A percentile compares a stretch with the other conserved stretches of the same genome.
These are phyloP conservation scores for Heliconius nattereri DNA, from an alignment of 1,140 invertebrate genomes.

Conservation along the genomic window DNA sequence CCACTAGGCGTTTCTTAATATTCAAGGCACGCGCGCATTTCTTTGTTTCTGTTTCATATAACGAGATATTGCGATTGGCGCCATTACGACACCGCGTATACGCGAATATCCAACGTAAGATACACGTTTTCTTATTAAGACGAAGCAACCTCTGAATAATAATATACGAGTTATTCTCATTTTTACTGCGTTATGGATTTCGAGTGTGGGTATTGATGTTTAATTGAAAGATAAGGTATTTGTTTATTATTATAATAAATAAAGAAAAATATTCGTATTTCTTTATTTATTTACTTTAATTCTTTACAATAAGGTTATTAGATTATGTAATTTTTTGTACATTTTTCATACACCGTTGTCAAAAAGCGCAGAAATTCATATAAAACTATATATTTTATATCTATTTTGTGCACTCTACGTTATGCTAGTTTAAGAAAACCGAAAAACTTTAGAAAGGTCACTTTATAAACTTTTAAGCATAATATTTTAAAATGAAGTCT, in stretches of 20 bases:
- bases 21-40: constrained; percentile 69
- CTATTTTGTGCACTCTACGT: background rate
- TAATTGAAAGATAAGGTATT: background rate
- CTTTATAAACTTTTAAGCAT: background rate
- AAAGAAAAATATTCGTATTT: background rate
- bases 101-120: constrained; percentile 69
- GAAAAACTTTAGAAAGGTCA: constrained; percentile 2
- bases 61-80: constrained; percentile 79
- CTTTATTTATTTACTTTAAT: no score
- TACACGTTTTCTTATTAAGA: constrained; percentile 78
- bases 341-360: no score
- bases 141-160: constrained; percentile 64
- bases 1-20: constrained; percentile 44
- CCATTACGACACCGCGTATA: constrained; percentile 73
- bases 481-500: background rate
- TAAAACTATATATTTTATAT: background rate
- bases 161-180: constrained; percentile 46
- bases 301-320: no score
- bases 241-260: background rate
- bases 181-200: constrained; percentile 16
- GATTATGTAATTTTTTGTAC: no score
- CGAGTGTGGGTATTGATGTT: background rate
- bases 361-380: background rate
- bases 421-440: background rate
- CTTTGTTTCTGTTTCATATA: constrained; percentile 77